Percentiles rank a stretch among this genome's conserved stretches.
Conservation (phyloP, 1,140 invertebrate genomes). For the Acromyrmex echinatior region DNA sequence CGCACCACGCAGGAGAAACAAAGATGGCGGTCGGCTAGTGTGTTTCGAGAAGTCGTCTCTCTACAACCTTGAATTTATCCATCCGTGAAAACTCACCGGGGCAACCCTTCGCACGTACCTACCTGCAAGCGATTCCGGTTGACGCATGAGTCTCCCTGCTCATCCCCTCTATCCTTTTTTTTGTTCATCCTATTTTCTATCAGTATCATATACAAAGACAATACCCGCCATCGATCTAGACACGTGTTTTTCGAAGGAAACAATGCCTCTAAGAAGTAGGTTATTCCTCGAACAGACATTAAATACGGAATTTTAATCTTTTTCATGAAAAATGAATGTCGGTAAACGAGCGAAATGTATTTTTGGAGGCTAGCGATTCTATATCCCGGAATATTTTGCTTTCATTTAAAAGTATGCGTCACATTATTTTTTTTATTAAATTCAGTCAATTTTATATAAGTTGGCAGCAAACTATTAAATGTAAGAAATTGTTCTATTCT, state of each 20-base stretch:
- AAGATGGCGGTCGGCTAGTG: conserved; percentile 84
- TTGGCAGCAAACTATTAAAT: background rate
- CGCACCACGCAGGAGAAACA: conserved; percentile 79
- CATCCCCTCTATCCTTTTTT: background rate
- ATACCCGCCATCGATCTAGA: background rate
- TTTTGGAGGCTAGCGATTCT: background rate
- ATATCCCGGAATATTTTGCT: background rate
- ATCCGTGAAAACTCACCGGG: conserved; percentile 77
- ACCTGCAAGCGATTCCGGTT: conserved; percentile 34
- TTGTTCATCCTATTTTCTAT: background rate
- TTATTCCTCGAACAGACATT: background rate
- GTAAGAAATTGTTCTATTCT: background rate
- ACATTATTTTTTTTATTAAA: conserved; percentile 2
- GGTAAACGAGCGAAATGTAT: background rate
- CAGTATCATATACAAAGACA: background rate
- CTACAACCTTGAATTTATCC: conserved; percentile 85
- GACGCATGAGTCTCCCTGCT: conserved; percentile 33
- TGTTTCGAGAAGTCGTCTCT: conserved; percentile 86
- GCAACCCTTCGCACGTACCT: conserved; percentile 58
- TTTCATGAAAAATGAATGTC: background rate
- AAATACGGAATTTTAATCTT: background rate
- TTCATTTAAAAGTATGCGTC: background rate
- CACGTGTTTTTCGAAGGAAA: background rate
- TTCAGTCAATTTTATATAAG: background rate
- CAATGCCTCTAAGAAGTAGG: background rate